Conservation (phyloP, 1,140 invertebrate species). For the Scaptomyza graminum region DNA sequence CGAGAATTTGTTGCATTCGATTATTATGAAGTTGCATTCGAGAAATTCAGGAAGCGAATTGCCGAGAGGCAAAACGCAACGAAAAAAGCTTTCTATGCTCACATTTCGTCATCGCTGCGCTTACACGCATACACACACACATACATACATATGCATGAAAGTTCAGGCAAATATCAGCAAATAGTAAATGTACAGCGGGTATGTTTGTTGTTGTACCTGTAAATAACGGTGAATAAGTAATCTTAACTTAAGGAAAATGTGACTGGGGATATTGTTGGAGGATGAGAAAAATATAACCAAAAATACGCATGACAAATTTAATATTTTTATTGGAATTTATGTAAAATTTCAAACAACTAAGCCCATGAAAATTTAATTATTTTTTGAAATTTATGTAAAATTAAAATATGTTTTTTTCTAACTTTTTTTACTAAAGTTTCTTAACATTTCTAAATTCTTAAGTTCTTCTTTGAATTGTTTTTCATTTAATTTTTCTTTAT, state of each 20-base stretch:
- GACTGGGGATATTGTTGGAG: background rate
- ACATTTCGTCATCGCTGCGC: slow-evolving; percentile 55
- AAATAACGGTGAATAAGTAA: slow-evolving; percentile 22
- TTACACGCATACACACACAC: slow-evolving; percentile 38
- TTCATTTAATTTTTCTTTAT: background rate
- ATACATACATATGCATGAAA: slow-evolving; percentile 40
- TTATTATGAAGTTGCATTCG: slow-evolving; percentile 47
- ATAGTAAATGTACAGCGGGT: background rate
- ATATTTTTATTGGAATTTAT: background rate
- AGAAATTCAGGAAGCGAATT: slow-evolving; percentile 64
- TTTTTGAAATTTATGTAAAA: background rate
- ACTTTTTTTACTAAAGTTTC: too few species aligned
- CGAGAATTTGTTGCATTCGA: background rate
- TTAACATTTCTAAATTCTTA: too few species aligned
- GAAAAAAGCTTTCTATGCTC: slow-evolving; percentile 61
- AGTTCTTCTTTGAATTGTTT: too few species aligned
- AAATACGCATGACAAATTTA: background rate
- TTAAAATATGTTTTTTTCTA: too few species aligned
- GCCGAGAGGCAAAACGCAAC: slow-evolving; percentile 31
- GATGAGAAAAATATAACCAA: background rate
- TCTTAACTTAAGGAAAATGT: slow-evolving; percentile 9
- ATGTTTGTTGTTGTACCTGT: background rate
- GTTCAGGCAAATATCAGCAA: slow-evolving; percentile 50
- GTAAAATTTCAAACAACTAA: background rate
- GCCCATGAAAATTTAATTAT: background rate